phyloP scores from a whole-genome alignment of 2,113 vertebrate species.

The Microcebus murinus region DNA sequence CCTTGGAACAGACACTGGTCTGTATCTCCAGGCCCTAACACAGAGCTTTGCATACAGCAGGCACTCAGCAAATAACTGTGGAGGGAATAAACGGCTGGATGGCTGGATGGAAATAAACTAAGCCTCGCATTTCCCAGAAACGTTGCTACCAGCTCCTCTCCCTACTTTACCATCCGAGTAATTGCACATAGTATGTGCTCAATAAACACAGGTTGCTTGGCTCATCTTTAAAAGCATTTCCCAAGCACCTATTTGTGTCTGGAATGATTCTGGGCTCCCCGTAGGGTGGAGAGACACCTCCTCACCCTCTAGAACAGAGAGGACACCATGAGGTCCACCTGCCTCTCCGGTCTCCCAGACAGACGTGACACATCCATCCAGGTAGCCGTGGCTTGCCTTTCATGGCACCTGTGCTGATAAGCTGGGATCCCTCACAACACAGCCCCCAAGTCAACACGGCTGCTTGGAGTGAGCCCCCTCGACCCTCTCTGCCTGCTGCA shows the following conservation, averaged over 20 bases:
- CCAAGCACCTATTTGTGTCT: not conserved
- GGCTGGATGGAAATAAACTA: too few relatives aligned
- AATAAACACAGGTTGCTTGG: rapidly evolving
- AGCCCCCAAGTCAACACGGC: not conserved
- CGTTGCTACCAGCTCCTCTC: not conserved
- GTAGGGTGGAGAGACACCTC: rapidly evolving
- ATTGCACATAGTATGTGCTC: rapidly evolving
- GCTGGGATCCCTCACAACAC: not conserved
- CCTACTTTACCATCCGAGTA: rapidly evolving
- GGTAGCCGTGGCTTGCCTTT: not conserved
- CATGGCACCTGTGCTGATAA: not conserved
- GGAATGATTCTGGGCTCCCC: not conserved
- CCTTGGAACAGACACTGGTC: not conserved
- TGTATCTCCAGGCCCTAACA: not conserved
- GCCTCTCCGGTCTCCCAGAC: not conserved
- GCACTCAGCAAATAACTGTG: not conserved
- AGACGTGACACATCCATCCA: not conserved
- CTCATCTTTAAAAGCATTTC: not conserved
- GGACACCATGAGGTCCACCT: too few relatives aligned
- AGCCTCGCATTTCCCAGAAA: not conserved
- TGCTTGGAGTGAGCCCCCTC: not conserved
- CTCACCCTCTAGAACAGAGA: not conserved
- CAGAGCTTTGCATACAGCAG: not conserved
- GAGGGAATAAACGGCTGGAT: too few relatives aligned
- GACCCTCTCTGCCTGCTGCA: not conserved